phyloP scores from a whole-genome alignment of 2,113 vertebrate species.

The Butastur rufipennis region DNA sequence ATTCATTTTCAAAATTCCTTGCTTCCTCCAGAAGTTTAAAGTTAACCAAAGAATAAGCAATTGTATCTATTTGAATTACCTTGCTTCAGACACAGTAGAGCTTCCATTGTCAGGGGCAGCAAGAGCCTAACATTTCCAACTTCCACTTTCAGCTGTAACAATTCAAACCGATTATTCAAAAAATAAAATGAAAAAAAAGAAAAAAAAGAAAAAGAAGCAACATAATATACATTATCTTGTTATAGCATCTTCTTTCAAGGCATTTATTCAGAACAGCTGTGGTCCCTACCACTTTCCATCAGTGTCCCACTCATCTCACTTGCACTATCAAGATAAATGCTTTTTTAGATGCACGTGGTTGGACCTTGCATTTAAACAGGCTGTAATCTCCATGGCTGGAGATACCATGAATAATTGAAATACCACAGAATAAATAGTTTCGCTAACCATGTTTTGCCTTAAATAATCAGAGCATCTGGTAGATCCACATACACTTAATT shows the following conservation, averaged over 20 bases:
- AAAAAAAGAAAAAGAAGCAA: background rate
- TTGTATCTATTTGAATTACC: background rate
- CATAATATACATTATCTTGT: background rate
- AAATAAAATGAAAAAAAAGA: background rate
- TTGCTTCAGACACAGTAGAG: background rate
- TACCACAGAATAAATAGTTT: conserved; percentile 30
- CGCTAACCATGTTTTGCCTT: conserved; percentile 4
- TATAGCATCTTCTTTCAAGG: background rate
- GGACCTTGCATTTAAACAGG: conserved; percentile 10
- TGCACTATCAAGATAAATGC: background rate
- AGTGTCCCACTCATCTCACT: background rate
- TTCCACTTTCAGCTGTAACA: background rate
- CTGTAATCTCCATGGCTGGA: background rate
- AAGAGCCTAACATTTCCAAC: background rate
- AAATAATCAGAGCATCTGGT: conserved; percentile 46
- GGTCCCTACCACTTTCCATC: background rate
- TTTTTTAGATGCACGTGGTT: background rate
- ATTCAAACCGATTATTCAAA: background rate
- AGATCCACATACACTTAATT: conserved; percentile 10
- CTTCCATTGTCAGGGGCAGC: background rate
- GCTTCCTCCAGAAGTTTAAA: background rate
- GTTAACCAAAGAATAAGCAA: background rate
- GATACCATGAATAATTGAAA: conserved; percentile 51
- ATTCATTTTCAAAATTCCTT: background rate
- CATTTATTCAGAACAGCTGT: background rate